These are phyloP conservation scores for Aptenodytes forsteri DNA, from an alignment of 2,113 vertebrate genomes.

Conservation along the genomic window DNA sequence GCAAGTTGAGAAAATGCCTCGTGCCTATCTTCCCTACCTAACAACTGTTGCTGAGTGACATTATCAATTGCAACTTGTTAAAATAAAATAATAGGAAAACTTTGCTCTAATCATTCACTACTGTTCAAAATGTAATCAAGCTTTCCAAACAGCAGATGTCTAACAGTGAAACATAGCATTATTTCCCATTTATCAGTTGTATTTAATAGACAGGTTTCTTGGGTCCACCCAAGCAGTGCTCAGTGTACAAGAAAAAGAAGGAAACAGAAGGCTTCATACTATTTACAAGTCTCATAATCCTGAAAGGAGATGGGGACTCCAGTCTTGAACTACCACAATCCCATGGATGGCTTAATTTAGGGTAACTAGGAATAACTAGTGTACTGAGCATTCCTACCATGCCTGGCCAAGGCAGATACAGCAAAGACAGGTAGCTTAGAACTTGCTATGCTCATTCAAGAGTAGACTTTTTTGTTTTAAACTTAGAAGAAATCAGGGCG, in stretches of 20 bases:
- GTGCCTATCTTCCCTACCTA: slow-evolving; percentile 57
- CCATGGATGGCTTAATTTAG: not conserved
- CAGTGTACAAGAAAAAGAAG: not conserved
- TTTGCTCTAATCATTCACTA: not conserved
- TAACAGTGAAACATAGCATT: not conserved
- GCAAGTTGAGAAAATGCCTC: slow-evolving; percentile 61
- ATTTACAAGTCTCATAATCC: not conserved
- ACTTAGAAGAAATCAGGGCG: not conserved
- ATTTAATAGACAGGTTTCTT: not conserved
- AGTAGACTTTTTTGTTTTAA: not conserved
- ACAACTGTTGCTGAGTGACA: slow-evolving; percentile 73
- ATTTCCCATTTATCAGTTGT: not conserved
- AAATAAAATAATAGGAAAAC: slow-evolving; percentile 24
- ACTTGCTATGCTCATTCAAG: not conserved
- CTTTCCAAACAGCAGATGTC: not conserved
- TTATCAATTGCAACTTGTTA: slow-evolving; percentile 63
- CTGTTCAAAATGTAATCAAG: not conserved
- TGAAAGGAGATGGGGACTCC: not conserved
- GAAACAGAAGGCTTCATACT: not conserved
- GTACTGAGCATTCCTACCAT: not conserved
- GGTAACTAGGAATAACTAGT: not conserved
- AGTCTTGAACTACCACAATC: not conserved
- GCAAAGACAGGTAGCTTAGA: not conserved
- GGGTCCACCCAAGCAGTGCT: not conserved
- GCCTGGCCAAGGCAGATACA: not conserved